Evolutionary conservation across 2,888 invertebrate genomes (phyloP).

Genomic region (Idaea aversata): DNA sequence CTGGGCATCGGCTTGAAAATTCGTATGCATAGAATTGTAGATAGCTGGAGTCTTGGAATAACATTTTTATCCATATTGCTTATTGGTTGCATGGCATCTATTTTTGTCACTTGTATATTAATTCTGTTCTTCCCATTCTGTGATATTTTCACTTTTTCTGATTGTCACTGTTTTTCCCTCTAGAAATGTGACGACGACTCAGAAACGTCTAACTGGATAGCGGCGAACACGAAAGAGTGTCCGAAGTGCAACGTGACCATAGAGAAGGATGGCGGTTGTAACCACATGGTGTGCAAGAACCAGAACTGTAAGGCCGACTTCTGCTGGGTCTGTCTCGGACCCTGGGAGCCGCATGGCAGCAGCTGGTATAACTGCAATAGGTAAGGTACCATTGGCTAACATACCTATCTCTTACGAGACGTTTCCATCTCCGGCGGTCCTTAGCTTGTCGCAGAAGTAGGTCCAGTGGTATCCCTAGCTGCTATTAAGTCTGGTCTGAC

Average conservation of each 20-base stretch:
- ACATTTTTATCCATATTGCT: too few relatives aligned
- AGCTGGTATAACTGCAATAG: slow-evolving; percentile 99
- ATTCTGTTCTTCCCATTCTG: too few relatives aligned
- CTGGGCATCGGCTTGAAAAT: too few relatives aligned
- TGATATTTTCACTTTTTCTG: background rate
- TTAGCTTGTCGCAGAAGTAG: too few relatives aligned
- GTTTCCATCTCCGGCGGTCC: too few relatives aligned
- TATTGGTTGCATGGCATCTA: too few relatives aligned
- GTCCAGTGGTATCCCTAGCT: too few relatives aligned
- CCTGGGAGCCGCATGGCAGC: slow-evolving; percentile 99
- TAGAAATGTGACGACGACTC: slow-evolving; percentile 98
- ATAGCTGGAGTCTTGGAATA: too few relatives aligned
- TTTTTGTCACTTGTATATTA: too few relatives aligned
- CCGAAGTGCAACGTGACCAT: slow-evolving; percentile 99
- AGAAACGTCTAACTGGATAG: slow-evolving; percentile 99
- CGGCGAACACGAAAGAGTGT: slow-evolving; percentile 99
- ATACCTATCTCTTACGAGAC: too few relatives aligned
- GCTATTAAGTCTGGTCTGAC: too few relatives aligned
- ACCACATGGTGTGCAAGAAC: slow-evolving; percentile 99
- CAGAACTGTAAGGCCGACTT: slow-evolving; percentile 98
- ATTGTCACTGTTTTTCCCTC: background rate
- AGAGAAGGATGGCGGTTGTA: slow-evolving; percentile 98
- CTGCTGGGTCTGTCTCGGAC: slow-evolving; percentile 99
- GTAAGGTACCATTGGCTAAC: slow-evolving; percentile 33
- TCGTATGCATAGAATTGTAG: too few relatives aligned